Evolutionary conservation across 1,140 invertebrate species (phyloP), one percentile per base, ranked within the genome.

Genomic region (Drosophila littoralis): DNA sequence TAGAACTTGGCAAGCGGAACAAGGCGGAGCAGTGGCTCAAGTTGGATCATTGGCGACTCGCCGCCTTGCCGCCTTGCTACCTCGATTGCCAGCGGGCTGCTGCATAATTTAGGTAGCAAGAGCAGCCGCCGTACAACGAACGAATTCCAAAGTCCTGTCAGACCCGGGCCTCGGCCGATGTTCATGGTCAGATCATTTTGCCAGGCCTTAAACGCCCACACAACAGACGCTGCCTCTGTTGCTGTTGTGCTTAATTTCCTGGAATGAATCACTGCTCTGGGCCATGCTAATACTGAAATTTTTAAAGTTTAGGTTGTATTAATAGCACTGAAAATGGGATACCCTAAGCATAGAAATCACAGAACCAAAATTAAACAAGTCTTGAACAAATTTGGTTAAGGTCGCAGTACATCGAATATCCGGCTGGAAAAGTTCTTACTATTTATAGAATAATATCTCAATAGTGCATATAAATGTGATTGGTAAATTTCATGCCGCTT

Each of bases 41-140:
- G 43, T 64, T 52, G 59, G 15, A 32, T 64, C 50, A 40, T 22
- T 58, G 69, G n/a, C 52, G 13, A 40, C 35, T 55, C 42, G 51
- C 48, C 33, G 64, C 0, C 63, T 52, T 17, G 40, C 40, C 55
- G 40, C 9, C 9, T 48, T 17, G 59, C 40, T 35, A 38, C 28
- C 50, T 45, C 22, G 36, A 71, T 59, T 52, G 67, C 73, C 73
- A 64, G 67, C 65, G 63, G 82, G 83, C 84, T 35, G 71, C 72
- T 89, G 83, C 80, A 88, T 88, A 88, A 88, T 89, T 88, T 83
- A 88, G 83, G 83, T 89, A 88, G 77, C 69, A 59, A 40, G 7
- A 69, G 43, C 55, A 61, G 42, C 52, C 12, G 42, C 43, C 43
- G 50, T 63, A 75, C 58, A 43, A 35, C 33, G 42, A 70, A 75